phyloP scores from a whole-genome alignment of 2,113 vertebrate genomes.

The Tichodroma muraria region DNA sequence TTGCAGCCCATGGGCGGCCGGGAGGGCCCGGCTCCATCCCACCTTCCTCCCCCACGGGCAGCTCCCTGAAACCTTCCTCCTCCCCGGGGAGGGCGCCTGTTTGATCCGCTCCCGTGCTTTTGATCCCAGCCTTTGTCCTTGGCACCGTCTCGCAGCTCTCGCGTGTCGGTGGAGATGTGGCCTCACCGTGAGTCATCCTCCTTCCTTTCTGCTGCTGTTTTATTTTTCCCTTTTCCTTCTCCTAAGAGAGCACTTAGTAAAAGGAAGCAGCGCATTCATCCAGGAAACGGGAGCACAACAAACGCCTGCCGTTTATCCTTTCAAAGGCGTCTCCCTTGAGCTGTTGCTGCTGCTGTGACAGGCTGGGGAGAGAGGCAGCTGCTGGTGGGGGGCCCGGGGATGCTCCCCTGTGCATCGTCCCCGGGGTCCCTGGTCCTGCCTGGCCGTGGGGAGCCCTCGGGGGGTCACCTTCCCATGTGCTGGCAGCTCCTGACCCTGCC shows the following conservation, averaged over 20 bases:
- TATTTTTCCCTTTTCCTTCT: conserved; percentile 4
- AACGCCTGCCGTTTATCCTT: not conserved
- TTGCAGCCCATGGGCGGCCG: not conserved
- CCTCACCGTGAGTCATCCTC: conserved; percentile 23
- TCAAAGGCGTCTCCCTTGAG: not conserved
- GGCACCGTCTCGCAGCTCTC: not conserved
- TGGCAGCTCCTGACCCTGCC: not conserved
- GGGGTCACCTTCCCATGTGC: not conserved
- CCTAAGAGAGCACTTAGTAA: not conserved
- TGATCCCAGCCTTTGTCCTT: conserved; percentile 19
- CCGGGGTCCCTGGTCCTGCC: not conserved
- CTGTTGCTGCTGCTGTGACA: not conserved
- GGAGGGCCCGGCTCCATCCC: not conserved
- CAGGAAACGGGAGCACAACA: conserved; percentile 27
- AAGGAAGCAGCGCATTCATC: conserved; percentile 3
- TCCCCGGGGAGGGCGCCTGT: not conserved
- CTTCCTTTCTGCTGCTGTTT: conserved; percentile 24
- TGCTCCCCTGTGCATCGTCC: accelerated
- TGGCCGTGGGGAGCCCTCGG: accelerated
- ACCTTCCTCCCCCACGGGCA: not conserved
- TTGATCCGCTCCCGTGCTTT: not conserved
- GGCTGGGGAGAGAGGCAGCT: not conserved
- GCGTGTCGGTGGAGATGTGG: not conserved
- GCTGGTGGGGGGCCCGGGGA: not conserved
- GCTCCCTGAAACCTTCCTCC: not conserved